phyloP scores from a whole-genome alignment of 2,888 invertebrate species.

The Laothoe populi region DNA sequence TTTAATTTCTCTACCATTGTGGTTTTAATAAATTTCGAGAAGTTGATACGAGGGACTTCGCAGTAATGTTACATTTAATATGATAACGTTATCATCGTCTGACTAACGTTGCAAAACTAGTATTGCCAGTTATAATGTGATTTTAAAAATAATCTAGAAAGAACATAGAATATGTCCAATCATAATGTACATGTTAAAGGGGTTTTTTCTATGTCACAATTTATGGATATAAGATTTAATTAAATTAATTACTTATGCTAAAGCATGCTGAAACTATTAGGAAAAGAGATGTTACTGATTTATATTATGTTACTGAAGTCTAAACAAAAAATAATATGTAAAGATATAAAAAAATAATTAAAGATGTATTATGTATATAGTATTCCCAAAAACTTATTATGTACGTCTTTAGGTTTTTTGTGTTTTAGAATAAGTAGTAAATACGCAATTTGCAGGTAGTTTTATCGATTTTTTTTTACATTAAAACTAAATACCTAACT shows the following conservation, averaged over 20 bases:
- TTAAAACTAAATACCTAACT: constrained; percentile 22
- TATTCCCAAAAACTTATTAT: too few species aligned
- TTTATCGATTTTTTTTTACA: neutral
- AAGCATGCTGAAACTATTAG: too few species aligned
- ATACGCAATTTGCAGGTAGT: too few species aligned
- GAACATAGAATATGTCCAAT: constrained; percentile 28
- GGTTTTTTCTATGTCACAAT: neutral
- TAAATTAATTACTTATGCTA: too few species aligned
- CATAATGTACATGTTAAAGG: constrained; percentile 2
- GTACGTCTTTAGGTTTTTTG: too few species aligned
- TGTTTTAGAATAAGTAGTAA: too few species aligned
- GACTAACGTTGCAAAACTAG: constrained; percentile 35
- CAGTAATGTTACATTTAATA: constrained; percentile 36
- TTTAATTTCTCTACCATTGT: constrained; percentile 40
- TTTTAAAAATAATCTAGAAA: constrained; percentile 31
- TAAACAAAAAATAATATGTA: too few species aligned
- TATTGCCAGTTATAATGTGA: constrained; percentile 45
- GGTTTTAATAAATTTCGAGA: constrained; percentile 32
- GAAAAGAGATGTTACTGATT: too few species aligned
- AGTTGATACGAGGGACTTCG: constrained; percentile 37
- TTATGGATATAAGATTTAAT: too few species aligned
- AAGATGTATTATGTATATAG: too few species aligned
- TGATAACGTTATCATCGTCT: constrained; percentile 37
- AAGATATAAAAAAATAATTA: too few species aligned
- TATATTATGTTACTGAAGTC: neutral